These are phyloP conservation scores for Sceloporus tristichus DNA, from an alignment of 2,113 vertebrate species.

Conservation along the genomic window DNA sequence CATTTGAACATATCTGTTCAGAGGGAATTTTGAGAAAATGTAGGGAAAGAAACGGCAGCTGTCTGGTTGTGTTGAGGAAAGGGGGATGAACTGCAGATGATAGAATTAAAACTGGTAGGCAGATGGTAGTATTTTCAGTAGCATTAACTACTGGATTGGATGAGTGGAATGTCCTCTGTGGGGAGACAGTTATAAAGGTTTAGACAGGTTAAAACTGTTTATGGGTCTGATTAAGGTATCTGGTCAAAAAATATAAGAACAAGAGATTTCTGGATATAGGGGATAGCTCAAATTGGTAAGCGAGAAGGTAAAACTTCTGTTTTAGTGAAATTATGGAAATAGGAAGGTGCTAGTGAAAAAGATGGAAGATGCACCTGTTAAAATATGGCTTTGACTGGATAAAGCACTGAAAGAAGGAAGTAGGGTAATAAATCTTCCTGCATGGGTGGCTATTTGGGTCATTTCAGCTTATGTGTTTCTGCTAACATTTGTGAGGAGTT, in stretches of 20 bases:
- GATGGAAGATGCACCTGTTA: neutral
- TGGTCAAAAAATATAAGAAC: neutral
- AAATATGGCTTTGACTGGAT: slow-evolving; percentile 2
- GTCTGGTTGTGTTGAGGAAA: neutral
- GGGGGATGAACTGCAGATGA: neutral
- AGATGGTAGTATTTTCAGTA: slow-evolving; percentile 1
- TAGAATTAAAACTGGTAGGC: slow-evolving; percentile 12
- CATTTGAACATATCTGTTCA: neutral
- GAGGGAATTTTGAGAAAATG: neutral
- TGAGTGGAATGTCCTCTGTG: neutral
- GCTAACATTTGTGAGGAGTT: slow-evolving; percentile 21
- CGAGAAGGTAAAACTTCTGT: neutral
- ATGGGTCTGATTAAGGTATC: neutral
- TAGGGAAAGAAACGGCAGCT: neutral
- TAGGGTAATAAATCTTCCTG: slow-evolving; percentile 14
- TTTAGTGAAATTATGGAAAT: neutral
- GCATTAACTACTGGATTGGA: neutral
- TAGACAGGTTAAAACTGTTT: neutral
- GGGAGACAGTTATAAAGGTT: neutral
- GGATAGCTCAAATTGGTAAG: neutral
- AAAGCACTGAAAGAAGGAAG: slow-evolving; percentile 19
- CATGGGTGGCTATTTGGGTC: slow-evolving; percentile 7
- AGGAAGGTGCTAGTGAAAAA: neutral
- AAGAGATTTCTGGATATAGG: neutral
- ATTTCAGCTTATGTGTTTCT: neutral